Evolutionary conservation across 2,113 vertebrate genomes (phyloP).

Genomic region (Mola mola): DNA sequence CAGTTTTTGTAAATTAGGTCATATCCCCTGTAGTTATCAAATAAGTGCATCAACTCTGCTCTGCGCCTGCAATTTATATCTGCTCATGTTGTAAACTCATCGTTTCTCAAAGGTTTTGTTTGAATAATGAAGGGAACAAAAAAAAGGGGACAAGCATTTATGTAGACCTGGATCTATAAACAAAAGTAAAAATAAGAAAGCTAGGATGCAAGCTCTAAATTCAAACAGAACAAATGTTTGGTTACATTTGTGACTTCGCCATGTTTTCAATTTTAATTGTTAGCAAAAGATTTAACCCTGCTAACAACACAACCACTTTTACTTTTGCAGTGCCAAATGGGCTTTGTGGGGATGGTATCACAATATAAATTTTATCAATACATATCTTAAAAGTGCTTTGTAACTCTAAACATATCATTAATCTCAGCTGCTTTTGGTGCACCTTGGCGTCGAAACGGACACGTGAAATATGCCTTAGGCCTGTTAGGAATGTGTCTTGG

Average conservation of each 20-base stretch:
- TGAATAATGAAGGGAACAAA: not conserved
- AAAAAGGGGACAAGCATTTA: not conserved
- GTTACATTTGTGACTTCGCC: no score
- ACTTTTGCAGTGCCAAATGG: not conserved
- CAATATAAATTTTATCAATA: not conserved
- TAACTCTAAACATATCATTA: slow-evolving; percentile 4
- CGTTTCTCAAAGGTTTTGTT: not conserved
- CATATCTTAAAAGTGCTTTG: slow-evolving; percentile 44
- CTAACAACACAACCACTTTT: no score
- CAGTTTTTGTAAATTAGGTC: not conserved
- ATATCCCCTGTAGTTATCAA: not conserved
- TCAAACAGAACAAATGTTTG: no score
- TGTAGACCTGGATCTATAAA: not conserved
- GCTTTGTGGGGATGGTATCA: not conserved
- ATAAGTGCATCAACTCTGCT: not conserved
- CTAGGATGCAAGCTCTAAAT: no score
- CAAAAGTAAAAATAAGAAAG: no score
- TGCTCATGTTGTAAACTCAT: no score
- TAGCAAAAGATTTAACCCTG: no score
- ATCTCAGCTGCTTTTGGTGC: not conserved
- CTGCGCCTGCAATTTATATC: no score
- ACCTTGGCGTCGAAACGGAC: not conserved
- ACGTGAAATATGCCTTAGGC: slow-evolving; percentile 35
- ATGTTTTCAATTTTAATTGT: no score
- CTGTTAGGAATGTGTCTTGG: slow-evolving; percentile 31